Base-by-base conservation (phyloP, 2,113 vertebrate species). In the Rattus rattus region DNA sequence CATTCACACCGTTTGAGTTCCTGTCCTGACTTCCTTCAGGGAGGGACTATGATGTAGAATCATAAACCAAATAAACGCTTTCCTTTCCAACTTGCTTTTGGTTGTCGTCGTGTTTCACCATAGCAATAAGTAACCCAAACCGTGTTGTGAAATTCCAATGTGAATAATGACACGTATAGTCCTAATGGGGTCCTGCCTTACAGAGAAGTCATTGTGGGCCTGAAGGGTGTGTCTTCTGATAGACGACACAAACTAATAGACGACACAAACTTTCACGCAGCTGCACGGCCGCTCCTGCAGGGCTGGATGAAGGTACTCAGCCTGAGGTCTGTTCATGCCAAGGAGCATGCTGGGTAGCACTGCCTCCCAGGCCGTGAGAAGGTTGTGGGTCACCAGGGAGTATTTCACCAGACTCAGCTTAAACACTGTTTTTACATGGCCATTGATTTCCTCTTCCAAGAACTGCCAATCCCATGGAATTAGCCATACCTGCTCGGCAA, bases 371-470 rank as follows among this genome's bases (percentile, higher is more conserved):
- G 43, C 59, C 49, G 5, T 52, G 14, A 93, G 85, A 11, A 65
- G 65, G 70, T n/a, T 81, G 33, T 39, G 5, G 73, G 67, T 91
- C 83, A 30, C 86, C 49, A 33, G 81, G 88, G 94, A 95, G 24
- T 69, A 90, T 93, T 96, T 97, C 91, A 76, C n/a, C 49, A 36
- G 76, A 36, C 73, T 67, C 79, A 47, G 22, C 36, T 95, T 94
- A 89, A 92, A 95, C 5, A 11, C 30, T 94, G 87, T 94, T 97
- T 96, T 61, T 79, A 94, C 52, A 59, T 0, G 5, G 54, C 43
- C 77, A 91, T 90, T 49, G 87, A 95, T 94, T 96, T 97, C 92
- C 95, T 96, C 76, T 96, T 94, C 36, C n/a, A 70, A 93, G 91
- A 96, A 47, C 91, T 96, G 96, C 72, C 94, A 80, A 72, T 86